Percentiles rank a stretch among this genome's conserved stretches.
Evolutionary conservation across 2,888 invertebrate genomes (phyloP).

Genomic region (Flexamia atlantica): DNA sequence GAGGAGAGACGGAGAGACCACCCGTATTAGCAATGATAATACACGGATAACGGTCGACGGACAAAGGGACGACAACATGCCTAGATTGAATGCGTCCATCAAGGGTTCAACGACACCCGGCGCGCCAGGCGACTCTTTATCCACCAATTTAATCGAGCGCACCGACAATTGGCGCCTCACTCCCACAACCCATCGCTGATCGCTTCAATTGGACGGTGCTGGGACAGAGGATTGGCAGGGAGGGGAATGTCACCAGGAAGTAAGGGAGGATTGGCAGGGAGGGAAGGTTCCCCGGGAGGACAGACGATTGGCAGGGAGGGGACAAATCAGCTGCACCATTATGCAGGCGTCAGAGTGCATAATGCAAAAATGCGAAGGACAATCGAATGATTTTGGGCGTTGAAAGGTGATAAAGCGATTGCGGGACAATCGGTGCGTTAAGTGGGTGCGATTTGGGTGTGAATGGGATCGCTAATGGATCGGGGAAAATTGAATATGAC

Average conservation of each 20-base stretch:
- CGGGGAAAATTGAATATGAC: too few species aligned
- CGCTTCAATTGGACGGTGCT: constrained; percentile 14
- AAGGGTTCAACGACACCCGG: constrained; percentile 51
- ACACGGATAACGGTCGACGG: constrained; percentile 48
- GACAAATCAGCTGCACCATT: background rate
- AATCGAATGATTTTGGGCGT: background rate
- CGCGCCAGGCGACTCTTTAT: constrained; percentile 24
- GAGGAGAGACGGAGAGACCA: background rate
- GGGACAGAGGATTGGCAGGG: background rate
- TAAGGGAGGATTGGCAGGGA: background rate
- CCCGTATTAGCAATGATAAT: constrained; percentile 58
- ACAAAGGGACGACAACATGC: constrained; percentile 53
- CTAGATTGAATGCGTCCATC: constrained; percentile 59
- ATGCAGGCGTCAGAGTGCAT: constrained; percentile 41
- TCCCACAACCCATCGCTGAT: constrained; percentile 8
- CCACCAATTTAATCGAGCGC: constrained; percentile 53
- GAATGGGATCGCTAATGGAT: background rate
- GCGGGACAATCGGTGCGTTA: background rate
- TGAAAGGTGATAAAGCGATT: background rate
- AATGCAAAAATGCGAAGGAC: background rate
- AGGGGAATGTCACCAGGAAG: background rate
- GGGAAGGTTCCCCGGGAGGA: too few species aligned
- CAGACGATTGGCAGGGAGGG: too few species aligned
- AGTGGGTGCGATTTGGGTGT: background rate
- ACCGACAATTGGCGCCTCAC: constrained; percentile 51